These are phyloP conservation scores for Phaethornis superciliosus DNA, from an alignment of 2,113 vertebrate species.

Conservation along the genomic window DNA sequence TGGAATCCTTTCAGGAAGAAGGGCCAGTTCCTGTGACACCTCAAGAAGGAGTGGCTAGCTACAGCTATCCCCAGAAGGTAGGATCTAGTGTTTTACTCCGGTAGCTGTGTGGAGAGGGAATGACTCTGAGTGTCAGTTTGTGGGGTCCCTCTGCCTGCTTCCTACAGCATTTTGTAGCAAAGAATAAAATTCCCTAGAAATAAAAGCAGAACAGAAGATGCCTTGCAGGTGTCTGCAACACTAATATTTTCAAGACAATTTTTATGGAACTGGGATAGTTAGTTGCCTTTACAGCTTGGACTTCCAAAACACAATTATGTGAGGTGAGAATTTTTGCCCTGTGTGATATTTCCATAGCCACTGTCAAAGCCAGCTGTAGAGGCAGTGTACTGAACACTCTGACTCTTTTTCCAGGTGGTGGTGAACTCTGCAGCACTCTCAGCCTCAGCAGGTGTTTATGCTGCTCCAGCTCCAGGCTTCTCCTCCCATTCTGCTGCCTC, in stretches of 20 bases:
- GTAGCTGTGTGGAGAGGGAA: not conserved
- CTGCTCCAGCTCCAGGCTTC: constrained; percentile 76
- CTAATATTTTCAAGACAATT: not conserved
- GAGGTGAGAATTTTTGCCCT: not conserved
- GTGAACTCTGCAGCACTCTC: constrained; percentile 81
- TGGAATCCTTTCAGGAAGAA: constrained; percentile 85
- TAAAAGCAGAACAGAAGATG: not conserved
- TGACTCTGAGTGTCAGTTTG: not conserved
- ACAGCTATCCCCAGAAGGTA: constrained; percentile 88
- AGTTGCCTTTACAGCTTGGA: not conserved
- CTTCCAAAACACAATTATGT: not conserved
- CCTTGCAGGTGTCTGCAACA: not conserved
- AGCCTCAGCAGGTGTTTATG: constrained; percentile 76
- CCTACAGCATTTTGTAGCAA: not conserved
- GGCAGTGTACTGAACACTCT: not conserved
- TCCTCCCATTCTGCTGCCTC: constrained; percentile 78
- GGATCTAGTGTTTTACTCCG: not conserved
- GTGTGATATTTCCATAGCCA: not conserved
- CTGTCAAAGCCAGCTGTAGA: constrained; percentile 7
- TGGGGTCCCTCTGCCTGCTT: not conserved
- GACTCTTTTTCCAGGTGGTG: constrained; percentile 76
- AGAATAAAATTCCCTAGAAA: not conserved
- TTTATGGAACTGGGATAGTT: not conserved
- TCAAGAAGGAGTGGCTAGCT: constrained; percentile 79
- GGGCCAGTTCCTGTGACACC: constrained; percentile 68